phyloP scores from a whole-genome alignment of 2,797 vertebrate species.

The Sandelia bainsii region DNA sequence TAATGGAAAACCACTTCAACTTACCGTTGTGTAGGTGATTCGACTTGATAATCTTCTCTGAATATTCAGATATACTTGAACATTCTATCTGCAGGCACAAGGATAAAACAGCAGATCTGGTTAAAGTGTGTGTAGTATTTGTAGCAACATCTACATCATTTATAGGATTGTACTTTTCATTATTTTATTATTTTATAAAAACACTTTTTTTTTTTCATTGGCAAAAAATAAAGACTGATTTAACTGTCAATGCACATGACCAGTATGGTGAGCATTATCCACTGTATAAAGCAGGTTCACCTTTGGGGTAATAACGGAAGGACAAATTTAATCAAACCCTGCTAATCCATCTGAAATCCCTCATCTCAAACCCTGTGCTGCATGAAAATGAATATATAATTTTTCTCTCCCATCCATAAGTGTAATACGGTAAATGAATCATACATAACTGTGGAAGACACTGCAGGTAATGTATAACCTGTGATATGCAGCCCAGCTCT shows the following conservation, averaged over 20 bases:
- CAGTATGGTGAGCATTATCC: background rate
- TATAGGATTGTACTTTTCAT: background rate
- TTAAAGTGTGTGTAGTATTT: conserved; percentile 15
- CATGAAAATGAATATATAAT: conserved; percentile 33
- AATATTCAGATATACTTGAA: conserved; percentile 98
- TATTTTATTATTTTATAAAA: background rate
- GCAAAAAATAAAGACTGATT: background rate
- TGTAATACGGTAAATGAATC: conserved; percentile 54
- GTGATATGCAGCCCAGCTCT: conserved; percentile 28
- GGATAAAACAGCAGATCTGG: background rate
- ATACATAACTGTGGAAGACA: conserved; percentile 41
- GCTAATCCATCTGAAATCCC: conserved; percentile 31
- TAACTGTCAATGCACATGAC: background rate
- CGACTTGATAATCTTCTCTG: conserved; percentile 98
- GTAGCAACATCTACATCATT: background rate
- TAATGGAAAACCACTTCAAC: conserved; percentile 50
- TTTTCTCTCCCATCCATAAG: conserved; percentile 32
- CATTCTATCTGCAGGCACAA: conserved; percentile 91
- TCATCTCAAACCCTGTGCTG: conserved; percentile 19
- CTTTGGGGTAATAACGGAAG: conserved; percentile 33
- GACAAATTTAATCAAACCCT: conserved; percentile 51
- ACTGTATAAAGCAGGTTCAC: conserved; percentile 12
- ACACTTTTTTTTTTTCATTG: background rate
- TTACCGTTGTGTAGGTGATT: conserved; percentile 97
- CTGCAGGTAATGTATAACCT: conserved; percentile 37